phyloP scores from a whole-genome alignment of 2,888 invertebrate species.

The Carterocephalus palaemon region DNA sequence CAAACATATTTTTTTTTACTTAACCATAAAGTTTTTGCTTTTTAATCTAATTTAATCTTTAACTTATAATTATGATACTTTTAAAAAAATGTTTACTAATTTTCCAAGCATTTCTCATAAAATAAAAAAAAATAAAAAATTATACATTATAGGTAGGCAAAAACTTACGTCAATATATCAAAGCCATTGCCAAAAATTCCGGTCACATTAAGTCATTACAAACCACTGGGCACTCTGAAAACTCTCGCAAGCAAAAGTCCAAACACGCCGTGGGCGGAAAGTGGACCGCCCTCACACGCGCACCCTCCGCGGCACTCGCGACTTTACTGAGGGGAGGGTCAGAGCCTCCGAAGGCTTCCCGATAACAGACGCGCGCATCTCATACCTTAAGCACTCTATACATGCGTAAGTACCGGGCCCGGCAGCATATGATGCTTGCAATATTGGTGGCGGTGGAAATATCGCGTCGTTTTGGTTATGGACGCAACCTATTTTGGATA shows the following conservation, averaged over 20 bases:
- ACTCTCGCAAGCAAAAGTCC: slow-evolving; percentile 38
- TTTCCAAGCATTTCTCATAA: too few relatives aligned
- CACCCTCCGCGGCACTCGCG: slow-evolving; percentile 43
- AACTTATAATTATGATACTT: too few relatives aligned
- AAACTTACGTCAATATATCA: slow-evolving; percentile 41
- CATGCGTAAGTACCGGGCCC: slow-evolving; percentile 40
- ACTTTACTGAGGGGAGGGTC: slow-evolving; percentile 67
- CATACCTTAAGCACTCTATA: slow-evolving; percentile 53
- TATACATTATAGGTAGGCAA: slow-evolving; percentile 10
- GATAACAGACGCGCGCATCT: slow-evolving; percentile 70
- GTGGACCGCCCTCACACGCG: slow-evolving; percentile 50
- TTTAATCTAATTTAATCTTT: too few relatives aligned
- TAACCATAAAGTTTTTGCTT: too few relatives aligned
- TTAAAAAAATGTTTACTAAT: too few relatives aligned
- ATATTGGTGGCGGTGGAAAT: slow-evolving; percentile 58
- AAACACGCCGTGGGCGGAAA: slow-evolving; percentile 44
- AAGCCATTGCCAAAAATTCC: slow-evolving; percentile 48
- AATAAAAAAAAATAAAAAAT: slow-evolving; percentile 4
- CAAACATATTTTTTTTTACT: slow-evolving; percentile 3
- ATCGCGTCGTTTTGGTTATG: slow-evolving; percentile 41
- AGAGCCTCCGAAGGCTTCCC: slow-evolving; percentile 48
- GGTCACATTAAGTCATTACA: slow-evolving; percentile 47
- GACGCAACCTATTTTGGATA: slow-evolving; percentile 19
- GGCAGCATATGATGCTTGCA: slow-evolving; percentile 56
- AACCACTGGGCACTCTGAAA: slow-evolving; percentile 46